Base-by-base conservation (phyloP, 1,140 invertebrate genomes). In the Oncopeltus fasciatus region DNA sequence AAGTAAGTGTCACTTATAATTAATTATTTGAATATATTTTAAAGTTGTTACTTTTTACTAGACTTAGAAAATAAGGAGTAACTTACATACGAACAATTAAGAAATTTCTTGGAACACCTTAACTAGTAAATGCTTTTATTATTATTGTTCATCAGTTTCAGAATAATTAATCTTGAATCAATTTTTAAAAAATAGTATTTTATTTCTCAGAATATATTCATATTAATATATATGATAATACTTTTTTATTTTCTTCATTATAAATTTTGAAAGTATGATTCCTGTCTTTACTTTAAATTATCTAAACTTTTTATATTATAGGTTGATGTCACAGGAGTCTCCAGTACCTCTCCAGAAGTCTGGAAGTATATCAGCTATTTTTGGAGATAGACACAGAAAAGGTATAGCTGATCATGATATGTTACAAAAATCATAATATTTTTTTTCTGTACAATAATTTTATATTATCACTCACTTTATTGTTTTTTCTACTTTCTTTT, bases 371-470 rank as follows among this genome's bases (percentile, higher is more conserved):
- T 81, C 83, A 46, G 82, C 85, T 58, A 81, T 88, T 70, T 86
- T 89, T 69, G 83, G 84, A 1, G 84, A 86, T 69, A 76, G 84
- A 18, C 71, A 86, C 43, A 80, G 82, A 64, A 79, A 82, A 71
- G 77, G 78, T 76, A 72, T n/a, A n/a, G n/a, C n/a, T n/a, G n/a
- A 68, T 66, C 67, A 57, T 63, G 57, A 31, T 28, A 51, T 43
- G 38, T 43, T 43, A 43, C 9, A 9, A n/a, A n/a, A n/a, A n/a
- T n/a, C n/a, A n/a, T n/a, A 27, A 24, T 56, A 5, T 56, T 56
- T 56, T 49, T 49, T 49, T 18, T 26, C 27, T 26, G 21, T 31
- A 11, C 24, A 28, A 29, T 8, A 12, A 2, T 21, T 53, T 24
- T 26, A 16, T 51, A 12, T 51, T 3, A 20, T 2, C 12, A 14